These are phyloP conservation scores for Myanophis thanlyinensis DNA, from an alignment of 2,113 vertebrate genomes.

Conservation along the genomic window DNA sequence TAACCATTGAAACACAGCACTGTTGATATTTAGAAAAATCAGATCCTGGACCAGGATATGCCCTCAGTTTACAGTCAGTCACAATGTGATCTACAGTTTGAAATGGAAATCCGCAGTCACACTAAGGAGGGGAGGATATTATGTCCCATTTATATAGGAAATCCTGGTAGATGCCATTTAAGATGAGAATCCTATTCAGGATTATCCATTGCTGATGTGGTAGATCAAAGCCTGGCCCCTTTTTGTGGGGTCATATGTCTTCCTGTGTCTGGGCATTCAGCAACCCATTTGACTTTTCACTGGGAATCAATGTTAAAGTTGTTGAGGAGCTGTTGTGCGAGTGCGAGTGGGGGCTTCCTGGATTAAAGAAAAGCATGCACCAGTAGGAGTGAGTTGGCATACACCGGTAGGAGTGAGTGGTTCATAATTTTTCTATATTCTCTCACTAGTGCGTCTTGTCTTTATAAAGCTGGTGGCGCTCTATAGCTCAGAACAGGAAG, in stretches of 20 bases:
- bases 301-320: background rate
- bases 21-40: background rate
- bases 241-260: background rate
- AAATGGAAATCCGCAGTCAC: background rate
- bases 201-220: too few species aligned
- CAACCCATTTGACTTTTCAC: background rate
- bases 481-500: too few species aligned
- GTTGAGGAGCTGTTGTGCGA: background rate
- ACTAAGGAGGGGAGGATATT: background rate
- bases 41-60: background rate
- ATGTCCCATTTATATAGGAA: too few species aligned
- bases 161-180: too few species aligned
- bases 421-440: background rate
- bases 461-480: background rate
- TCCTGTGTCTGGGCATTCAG: background rate
- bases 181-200: too few species aligned
- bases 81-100: background rate
- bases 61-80: background rate
- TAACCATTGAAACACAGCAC: background rate
- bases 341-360: background rate
- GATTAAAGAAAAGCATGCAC: too few species aligned
- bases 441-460: background rate
- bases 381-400: background rate
- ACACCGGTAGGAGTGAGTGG: background rate
- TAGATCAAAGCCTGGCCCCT: too few species aligned